These are phyloP conservation scores for Oxyscelio sp. DNA, from an alignment of 2,888 invertebrate genomes.

Conservation along the genomic window DNA sequence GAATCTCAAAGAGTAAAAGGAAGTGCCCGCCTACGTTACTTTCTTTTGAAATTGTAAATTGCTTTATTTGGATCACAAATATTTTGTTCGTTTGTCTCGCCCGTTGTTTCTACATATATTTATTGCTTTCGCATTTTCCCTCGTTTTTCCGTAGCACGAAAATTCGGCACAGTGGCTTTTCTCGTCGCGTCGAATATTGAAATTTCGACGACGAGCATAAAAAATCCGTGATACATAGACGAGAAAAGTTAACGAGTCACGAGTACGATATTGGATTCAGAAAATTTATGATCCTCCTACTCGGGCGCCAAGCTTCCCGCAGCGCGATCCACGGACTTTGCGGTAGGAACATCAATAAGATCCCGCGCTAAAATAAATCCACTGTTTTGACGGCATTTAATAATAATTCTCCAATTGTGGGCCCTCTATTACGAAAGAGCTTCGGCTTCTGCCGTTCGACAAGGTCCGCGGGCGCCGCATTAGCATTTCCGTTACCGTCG, in stretches of 20 bases:
- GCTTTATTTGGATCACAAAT: conserved; percentile 63
- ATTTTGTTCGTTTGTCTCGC: conserved; percentile 23
- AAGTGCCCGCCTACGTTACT: conserved; percentile 13
- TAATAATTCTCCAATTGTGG: conserved; percentile 85
- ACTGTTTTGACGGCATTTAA: conserved; percentile 85
- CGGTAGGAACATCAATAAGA: conserved; percentile 84
- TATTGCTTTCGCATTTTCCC: conserved; percentile 4
- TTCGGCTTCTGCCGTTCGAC: conserved; percentile 75
- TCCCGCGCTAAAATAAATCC: conserved; percentile 85
- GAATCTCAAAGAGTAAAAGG: conserved; percentile 56
- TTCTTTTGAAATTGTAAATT: conserved; percentile 55
- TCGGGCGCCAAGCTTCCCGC: conserved; percentile 81
- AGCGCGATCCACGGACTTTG: conserved; percentile 81
- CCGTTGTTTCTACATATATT: no score
- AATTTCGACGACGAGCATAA: conserved; percentile 71
- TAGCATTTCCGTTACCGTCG: conserved; percentile 82
- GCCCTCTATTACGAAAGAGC: conserved; percentile 78
- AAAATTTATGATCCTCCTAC: conserved; percentile 85
- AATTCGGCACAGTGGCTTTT: not conserved
- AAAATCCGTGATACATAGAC: conserved; percentile 78
- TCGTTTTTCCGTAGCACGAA: not conserved
- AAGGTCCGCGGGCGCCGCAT: conserved; percentile 75
- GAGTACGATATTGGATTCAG: conserved; percentile 85
- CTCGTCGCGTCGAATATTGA: conserved; percentile 63
- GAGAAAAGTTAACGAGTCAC: conserved; percentile 83